These are phyloP conservation scores for Phalacrocorax pelagicus DNA, from an alignment of 2,113 vertebrate genomes.

Conservation along the genomic window DNA sequence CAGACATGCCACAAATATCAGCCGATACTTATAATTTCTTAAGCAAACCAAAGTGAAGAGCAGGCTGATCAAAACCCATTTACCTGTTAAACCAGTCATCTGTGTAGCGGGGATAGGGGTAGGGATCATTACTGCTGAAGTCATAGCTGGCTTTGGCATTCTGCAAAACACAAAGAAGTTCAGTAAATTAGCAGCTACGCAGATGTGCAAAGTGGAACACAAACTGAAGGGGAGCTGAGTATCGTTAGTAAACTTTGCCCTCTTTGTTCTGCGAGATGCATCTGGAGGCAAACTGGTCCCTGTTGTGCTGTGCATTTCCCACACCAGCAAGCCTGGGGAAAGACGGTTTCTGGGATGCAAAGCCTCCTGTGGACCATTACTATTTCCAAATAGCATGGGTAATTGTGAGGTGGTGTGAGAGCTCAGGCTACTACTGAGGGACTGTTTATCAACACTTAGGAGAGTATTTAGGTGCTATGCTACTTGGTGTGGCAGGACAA, in stretches of 20 bases:
- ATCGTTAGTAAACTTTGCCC: not conserved
- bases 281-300: not conserved
- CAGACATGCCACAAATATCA: not conserved
- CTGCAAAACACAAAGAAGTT: constrained; percentile 80
- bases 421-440: not conserved
- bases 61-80: not conserved
- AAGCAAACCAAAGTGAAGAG: not conserved
- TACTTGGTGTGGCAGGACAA: not conserved
- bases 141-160: constrained; percentile 97
- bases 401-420: not conserved
- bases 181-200: not conserved
- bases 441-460: not conserved
- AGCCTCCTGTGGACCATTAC: not conserved
- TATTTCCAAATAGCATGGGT: not conserved
- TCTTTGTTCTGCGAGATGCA: not conserved
- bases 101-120: constrained; percentile 95
- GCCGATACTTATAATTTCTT: not conserved
- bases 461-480: not conserved
- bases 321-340: not conserved
- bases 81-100: constrained; percentile 99
- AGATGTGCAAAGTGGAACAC: not conserved
- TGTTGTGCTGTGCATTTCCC: not conserved
- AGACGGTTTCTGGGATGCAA: not conserved
- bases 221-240: not conserved
- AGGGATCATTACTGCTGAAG: constrained; percentile 99